Percentiles rank a stretch among this genome's conserved stretches.
phyloP scores from a whole-genome alignment of 2,113 vertebrate genomes.

The Poicephalus gulielmi region DNA sequence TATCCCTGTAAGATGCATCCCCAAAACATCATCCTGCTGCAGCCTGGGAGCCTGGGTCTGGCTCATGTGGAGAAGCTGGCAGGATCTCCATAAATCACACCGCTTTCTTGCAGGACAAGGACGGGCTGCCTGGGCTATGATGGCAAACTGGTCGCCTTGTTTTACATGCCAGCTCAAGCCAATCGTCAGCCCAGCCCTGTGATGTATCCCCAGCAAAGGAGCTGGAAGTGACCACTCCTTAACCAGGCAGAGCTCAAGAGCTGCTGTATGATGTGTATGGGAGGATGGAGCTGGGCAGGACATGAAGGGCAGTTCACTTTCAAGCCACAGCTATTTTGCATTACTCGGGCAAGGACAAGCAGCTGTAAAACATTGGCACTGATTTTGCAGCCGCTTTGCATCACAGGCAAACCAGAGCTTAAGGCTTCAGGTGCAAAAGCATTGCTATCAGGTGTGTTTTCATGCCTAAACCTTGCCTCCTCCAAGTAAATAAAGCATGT shows the following conservation, averaged over 20 bases:
- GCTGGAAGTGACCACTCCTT: no score
- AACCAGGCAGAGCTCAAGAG: background rate
- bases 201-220: background rate
- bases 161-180: background rate
- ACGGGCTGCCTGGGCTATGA: background rate
- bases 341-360: background rate
- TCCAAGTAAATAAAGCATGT: background rate
- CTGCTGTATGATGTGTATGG: background rate
- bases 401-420: background rate
- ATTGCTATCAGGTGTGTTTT: background rate
- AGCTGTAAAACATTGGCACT: background rate
- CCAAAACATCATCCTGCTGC: background rate
- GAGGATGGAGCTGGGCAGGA: background rate
- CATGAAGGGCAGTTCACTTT: background rate
- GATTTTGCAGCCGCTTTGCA: background rate
- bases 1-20: background rate
- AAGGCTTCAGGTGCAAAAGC: background rate
- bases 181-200: background rate
- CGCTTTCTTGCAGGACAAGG: rapidly evolving
- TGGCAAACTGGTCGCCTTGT: background rate
- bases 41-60: background rate
- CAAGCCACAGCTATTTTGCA: background rate
- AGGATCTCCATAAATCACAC: background rate
- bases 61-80: background rate
- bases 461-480: background rate